Percentiles rank a stretch among this genome's conserved stretches.
Evolutionary conservation across 2,888 invertebrate species (phyloP).

Genomic region (Tipula confusa): DNA sequence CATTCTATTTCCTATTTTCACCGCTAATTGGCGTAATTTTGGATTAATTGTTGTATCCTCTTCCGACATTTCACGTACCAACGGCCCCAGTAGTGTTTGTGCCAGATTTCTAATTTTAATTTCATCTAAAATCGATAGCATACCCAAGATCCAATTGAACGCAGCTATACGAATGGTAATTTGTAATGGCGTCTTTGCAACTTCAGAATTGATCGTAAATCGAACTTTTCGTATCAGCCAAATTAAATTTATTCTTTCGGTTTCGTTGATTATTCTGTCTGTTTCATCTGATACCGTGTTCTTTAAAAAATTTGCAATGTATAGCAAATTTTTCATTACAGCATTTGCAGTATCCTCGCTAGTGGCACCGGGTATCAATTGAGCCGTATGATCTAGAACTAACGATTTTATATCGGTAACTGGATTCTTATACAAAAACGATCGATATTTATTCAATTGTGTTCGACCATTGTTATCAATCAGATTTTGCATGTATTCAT

Average conservation of each 20-base stretch:
- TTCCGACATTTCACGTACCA: conserved; percentile 74
- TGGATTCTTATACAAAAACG: conserved; percentile 62
- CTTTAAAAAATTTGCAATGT: conserved; percentile 63
- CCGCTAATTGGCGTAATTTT: conserved; percentile 60
- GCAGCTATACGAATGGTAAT: conserved; percentile 65
- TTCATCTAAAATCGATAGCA: conserved; percentile 60
- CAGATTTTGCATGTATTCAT: conserved; percentile 54
- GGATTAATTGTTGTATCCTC: conserved; percentile 61
- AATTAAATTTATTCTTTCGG: conserved; percentile 56
- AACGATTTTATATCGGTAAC: conserved; percentile 60
- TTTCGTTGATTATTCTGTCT: conserved; percentile 39
- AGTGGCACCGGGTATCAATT: conserved; percentile 62
- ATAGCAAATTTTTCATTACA: conserved; percentile 63
- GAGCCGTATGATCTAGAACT: conserved; percentile 69
- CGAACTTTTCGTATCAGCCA: conserved; percentile 74
- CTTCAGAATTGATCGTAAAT: conserved; percentile 72
- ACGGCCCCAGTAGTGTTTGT: conserved; percentile 64
- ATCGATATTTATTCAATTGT: conserved; percentile 40
- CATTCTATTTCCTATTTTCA: conserved; percentile 69
- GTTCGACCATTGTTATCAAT: conserved; percentile 39
- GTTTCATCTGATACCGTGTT: conserved; percentile 41
- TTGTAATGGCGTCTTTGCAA: conserved; percentile 64
- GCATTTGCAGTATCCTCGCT: conserved; percentile 71
- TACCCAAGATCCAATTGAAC: conserved; percentile 78
- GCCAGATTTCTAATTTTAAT: conserved; percentile 58